Percentiles rank a stretch among this genome's conserved stretches.
Conservation (phyloP, 2,113 vertebrate genomes). For the Bagarius yarrelli region DNA sequence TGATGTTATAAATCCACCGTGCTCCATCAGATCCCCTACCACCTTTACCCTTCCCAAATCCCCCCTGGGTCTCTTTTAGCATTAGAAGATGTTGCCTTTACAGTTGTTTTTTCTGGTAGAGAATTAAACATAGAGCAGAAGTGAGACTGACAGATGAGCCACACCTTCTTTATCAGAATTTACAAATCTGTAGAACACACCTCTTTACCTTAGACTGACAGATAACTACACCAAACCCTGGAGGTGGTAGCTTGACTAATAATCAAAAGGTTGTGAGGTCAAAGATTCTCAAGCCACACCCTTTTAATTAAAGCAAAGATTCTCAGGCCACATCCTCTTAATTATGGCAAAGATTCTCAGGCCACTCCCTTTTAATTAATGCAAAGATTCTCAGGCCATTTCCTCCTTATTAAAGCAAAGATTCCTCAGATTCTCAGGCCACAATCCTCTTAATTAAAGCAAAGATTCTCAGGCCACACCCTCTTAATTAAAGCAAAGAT, state of each 20-base stretch:
- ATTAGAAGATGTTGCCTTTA: neutral
- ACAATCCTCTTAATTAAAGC: too few relatives aligned
- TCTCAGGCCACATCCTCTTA: too few relatives aligned
- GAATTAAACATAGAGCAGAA: neutral
- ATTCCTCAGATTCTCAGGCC: neutral
- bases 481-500: too few relatives aligned
- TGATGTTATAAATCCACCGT: slow-evolving; percentile 8
- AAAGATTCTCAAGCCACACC: too few relatives aligned
- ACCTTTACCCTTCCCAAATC: neutral
- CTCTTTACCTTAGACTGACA: neutral
- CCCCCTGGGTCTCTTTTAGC: neutral
- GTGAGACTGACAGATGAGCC: neutral
- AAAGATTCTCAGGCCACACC: too few relatives aligned
- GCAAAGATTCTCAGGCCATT: neutral
- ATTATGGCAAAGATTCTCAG: too few relatives aligned
- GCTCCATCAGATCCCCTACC: slow-evolving; percentile 15
- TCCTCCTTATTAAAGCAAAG: neutral
- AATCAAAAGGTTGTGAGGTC: too few relatives aligned
- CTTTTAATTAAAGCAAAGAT: too few relatives aligned
- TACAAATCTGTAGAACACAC: neutral
- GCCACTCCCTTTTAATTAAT: too few relatives aligned
- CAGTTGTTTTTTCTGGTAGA: neutral
- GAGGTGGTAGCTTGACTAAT: neutral
- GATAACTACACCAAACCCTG: neutral
- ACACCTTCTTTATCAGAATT: neutral